These are phyloP conservation scores for Epinephelus moara DNA, from an alignment of 2,113 vertebrate genomes.

Conservation along the genomic window DNA sequence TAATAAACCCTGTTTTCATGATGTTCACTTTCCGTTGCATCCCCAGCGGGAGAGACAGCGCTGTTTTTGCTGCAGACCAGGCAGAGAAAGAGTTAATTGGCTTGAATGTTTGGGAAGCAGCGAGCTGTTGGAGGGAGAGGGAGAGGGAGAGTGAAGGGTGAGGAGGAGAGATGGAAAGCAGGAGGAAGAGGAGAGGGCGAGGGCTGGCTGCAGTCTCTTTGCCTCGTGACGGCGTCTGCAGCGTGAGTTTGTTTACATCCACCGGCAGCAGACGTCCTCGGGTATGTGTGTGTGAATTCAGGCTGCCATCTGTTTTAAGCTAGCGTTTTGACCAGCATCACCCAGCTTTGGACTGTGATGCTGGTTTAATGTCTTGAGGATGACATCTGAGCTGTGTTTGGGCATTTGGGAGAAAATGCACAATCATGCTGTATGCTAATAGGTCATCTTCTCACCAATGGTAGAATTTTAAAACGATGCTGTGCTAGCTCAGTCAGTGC, in stretches of 20 bases:
- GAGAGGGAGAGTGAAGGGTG: not conserved
- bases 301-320: not conserved
- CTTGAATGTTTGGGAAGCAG: conserved; percentile 28
- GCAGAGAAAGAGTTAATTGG: conserved; percentile 53
- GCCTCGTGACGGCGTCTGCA: conserved; percentile 56
- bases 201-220: conserved; percentile 48
- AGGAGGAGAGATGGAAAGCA: conserved; percentile 1
- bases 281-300: conserved; percentile 22
- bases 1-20: not conserved
- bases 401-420: conserved; percentile 36
- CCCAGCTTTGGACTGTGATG: not conserved
- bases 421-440: conserved; percentile 54
- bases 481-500: not conserved
- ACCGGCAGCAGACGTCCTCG: conserved; percentile 13
- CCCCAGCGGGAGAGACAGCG: not conserved
- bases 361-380: not conserved
- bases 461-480: not conserved
- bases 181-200: conserved; percentile 34
- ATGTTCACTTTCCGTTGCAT: not conserved
- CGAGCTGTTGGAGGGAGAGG: not conserved
- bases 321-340: not conserved
- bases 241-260: conserved; percentile 69
- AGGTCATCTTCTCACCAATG: not conserved
- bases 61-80: conserved; percentile 41
- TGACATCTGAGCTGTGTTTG: conserved; percentile 1